Percentiles rank a stretch among this genome's conserved stretches.
Evolutionary conservation across 2,888 invertebrate genomes (phyloP).

Genomic region (Protonemura montana): DNA sequence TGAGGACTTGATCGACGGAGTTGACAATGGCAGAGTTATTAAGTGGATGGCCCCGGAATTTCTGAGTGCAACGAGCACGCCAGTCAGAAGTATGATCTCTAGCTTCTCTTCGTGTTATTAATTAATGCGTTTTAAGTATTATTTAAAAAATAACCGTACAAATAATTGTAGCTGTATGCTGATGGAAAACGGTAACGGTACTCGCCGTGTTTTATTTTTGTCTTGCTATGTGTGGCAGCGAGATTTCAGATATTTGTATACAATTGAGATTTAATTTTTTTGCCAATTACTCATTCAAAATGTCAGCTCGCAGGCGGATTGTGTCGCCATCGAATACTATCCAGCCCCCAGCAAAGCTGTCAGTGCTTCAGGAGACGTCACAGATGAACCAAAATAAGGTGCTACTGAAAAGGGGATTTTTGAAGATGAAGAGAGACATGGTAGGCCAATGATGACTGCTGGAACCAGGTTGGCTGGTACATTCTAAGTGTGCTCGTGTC

Average conservation of each 20-base stretch:
- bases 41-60: constrained; percentile 18
- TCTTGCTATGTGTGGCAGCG: too few relatives aligned
- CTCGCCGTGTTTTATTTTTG: too few relatives aligned
- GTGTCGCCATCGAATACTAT: neutral
- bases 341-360: neutral
- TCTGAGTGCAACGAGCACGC: neutral
- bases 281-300: too few relatives aligned
- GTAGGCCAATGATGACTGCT: constrained; percentile 58
- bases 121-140: too few relatives aligned
- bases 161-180: too few relatives aligned
- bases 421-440: constrained; percentile 77
- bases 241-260: too few relatives aligned
- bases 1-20: constrained; percentile 68
- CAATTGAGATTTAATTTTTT: too few relatives aligned
- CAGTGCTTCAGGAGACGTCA: constrained; percentile 72
- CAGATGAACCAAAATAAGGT: constrained; percentile 75
- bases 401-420: constrained; percentile 73
- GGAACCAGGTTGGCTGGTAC: too few relatives aligned
- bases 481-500: neutral
- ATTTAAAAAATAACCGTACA: too few relatives aligned
- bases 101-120: too few relatives aligned
- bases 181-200: too few relatives aligned
- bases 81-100: neutral
- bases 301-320: neutral
- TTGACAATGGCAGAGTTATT: constrained; percentile 69